These are phyloP conservation scores for Anguilla pacifica DNA, from an alignment of 2,797 vertebrate genomes.

Conservation along the genomic window DNA sequence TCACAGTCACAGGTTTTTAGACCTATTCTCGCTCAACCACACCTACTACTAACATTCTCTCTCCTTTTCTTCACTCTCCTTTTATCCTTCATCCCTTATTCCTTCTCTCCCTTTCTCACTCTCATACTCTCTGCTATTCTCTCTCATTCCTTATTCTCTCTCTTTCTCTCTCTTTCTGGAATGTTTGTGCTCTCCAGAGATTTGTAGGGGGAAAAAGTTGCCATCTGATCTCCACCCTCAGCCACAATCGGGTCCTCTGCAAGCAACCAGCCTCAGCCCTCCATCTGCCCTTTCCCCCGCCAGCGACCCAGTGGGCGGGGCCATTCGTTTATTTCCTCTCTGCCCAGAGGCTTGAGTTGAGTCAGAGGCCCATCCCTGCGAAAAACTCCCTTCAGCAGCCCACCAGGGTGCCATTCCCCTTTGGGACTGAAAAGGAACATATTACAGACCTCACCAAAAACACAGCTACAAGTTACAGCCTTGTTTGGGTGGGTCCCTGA, in stretches of 20 bases:
- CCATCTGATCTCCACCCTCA: not conserved
- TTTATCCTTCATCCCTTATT: constrained; percentile 23
- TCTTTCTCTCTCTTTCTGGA: constrained; percentile 28
- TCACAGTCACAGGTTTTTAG: constrained; percentile 15
- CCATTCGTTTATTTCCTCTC: not conserved
- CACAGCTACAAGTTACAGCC: constrained; percentile 65
- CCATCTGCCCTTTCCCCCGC: constrained; percentile 7
- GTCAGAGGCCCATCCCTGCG: not conserved
- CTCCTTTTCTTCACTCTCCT: not conserved
- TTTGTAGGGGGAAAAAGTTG: not conserved
- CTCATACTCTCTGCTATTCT: not conserved
- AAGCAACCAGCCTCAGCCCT: not conserved
- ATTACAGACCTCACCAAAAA: constrained; percentile 65
- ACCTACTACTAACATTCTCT: not conserved
- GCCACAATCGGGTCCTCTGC: not conserved
- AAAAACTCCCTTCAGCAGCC: not conserved
- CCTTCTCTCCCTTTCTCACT: not conserved
- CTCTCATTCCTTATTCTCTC: not conserved
- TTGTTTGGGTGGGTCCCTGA: constrained; percentile 72
- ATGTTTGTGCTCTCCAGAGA: constrained; percentile 8
- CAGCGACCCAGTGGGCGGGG: not conserved
- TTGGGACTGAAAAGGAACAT: not conserved
- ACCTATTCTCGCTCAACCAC: not conserved
- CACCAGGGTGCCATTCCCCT: not conserved
- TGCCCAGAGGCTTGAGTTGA: not conserved